Evolutionary conservation across 2,797 vertebrate genomes (phyloP).

Genomic region (Alectoris magna): DNA sequence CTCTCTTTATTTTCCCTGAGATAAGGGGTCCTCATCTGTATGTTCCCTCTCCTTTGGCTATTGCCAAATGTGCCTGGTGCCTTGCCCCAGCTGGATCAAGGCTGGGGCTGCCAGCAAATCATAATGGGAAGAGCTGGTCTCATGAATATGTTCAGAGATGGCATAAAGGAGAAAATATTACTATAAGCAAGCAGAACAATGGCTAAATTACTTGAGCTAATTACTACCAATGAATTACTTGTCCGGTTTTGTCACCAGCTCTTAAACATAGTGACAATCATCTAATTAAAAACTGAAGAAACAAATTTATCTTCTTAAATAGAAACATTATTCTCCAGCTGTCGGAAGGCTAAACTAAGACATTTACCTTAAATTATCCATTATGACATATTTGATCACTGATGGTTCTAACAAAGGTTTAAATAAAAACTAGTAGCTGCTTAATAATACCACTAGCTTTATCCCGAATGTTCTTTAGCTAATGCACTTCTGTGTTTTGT

Average conservation of each 20-base stretch:
- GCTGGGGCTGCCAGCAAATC: neutral
- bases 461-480: neutral
- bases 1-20: neutral
- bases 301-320: neutral
- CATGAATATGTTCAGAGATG: neutral
- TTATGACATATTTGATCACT: neutral
- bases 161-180: neutral
- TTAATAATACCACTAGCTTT: neutral
- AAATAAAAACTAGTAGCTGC: neutral
- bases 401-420: neutral
- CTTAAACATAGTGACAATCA: neutral
- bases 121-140: neutral
- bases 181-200: slow-evolving; percentile 16
- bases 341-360: neutral
- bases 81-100: neutral
- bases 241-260: neutral
- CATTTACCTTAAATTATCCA: neutral
- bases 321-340: neutral
- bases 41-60: neutral
- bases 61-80: neutral
- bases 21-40: neutral
- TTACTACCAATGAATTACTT: slow-evolving; percentile 19
- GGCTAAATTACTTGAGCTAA: slow-evolving; percentile 12
- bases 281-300: slow-evolving; percentile 17
- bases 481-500: neutral